Evolutionary conservation across 2,797 vertebrate genomes (phyloP).

Genomic region (Danio aesculapii): DNA sequence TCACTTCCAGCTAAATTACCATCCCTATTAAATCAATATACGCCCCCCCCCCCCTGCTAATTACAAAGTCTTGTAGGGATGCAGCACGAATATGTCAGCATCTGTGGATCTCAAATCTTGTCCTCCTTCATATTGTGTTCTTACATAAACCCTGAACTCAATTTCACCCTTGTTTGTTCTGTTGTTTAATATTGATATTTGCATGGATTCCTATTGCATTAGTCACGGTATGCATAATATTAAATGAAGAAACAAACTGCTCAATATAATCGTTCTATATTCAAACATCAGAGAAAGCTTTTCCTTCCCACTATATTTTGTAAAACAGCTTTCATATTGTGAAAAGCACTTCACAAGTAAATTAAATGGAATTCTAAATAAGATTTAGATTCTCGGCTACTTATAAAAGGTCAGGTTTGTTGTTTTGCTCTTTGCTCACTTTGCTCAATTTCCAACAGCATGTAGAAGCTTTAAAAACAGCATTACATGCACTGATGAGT

Average conservation of each 20-base stretch:
- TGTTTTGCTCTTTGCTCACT: background rate
- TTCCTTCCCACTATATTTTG: background rate
- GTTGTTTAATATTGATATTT: background rate
- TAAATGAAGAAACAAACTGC: background rate
- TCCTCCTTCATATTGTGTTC: slow-evolving; percentile 9
- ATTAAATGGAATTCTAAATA: background rate
- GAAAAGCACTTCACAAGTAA: background rate
- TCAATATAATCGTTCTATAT: background rate
- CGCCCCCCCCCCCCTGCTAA: slow-evolving; percentile 8
- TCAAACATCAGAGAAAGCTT: background rate
- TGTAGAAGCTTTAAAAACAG: slow-evolving; percentile 13
- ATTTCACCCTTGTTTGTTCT: slow-evolving; percentile 4
- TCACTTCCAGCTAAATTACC: slow-evolving; percentile 40
- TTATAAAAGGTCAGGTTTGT: background rate
- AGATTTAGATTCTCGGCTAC: background rate
- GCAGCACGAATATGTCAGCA: background rate
- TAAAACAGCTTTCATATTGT: background rate
- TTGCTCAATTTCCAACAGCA: background rate
- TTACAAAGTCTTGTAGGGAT: slow-evolving; percentile 22
- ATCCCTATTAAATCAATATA: slow-evolving; percentile 35
- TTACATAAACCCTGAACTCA: background rate
- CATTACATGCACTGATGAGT: background rate
- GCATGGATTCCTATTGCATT: background rate
- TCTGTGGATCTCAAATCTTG: background rate
- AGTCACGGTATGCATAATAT: background rate